Percentiles rank a stretch among this genome's conserved stretches.
Conservation (phyloP, 2,113 vertebrate species). For the Crypturellus undulatus region DNA sequence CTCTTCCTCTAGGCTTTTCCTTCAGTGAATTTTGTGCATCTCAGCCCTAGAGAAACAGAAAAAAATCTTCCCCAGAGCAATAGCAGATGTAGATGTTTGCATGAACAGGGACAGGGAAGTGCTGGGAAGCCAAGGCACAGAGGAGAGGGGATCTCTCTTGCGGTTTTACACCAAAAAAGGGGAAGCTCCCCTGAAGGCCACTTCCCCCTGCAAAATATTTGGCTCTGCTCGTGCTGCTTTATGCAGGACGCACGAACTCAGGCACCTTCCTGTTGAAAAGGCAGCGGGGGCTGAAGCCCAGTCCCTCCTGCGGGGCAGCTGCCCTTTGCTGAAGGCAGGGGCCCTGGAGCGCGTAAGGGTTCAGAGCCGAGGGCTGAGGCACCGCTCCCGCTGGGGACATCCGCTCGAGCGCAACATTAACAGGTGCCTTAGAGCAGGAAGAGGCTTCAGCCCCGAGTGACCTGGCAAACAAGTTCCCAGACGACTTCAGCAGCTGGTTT, state of each 20-base stretch:
- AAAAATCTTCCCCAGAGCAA: neutral
- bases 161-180: neutral
- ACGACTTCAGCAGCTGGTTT: too few species aligned
- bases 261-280: neutral
- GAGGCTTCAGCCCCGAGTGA: neutral
- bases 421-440: neutral
- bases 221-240: neutral
- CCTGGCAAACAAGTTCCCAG: neutral
- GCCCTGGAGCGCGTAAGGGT: neutral
- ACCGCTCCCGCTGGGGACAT: neutral
- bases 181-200: neutral
- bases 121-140: neutral
- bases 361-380: neutral
- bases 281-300: neutral
- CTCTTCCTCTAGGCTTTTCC: neutral
- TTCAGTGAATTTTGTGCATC: neutral
- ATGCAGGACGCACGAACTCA: fast-evolving
- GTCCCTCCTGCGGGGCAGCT: neutral
- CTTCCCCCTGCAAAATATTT: neutral
- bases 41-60: neutral
- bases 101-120: neutral
- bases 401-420: neutral
- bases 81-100: neutral
- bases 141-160: neutral
- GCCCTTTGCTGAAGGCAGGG: neutral